Base-by-base conservation (phyloP, 2,888 invertebrate genomes). In the Oligia fasciuncula region DNA sequence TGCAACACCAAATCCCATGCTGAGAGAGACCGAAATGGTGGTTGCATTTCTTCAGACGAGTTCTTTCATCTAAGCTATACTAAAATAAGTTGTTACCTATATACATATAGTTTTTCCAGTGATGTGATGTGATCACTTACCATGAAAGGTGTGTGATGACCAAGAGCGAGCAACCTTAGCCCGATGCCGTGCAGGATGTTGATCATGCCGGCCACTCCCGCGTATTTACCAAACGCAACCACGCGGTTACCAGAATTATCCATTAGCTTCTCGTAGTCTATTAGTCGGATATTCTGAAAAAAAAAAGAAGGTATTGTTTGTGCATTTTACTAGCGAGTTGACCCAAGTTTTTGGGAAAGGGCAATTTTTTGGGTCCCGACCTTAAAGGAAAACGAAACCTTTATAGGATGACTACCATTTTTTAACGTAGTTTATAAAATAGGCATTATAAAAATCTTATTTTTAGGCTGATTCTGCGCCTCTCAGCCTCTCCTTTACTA, bases 71-170 rank as follows among this genome's bases (percentile, higher is more conserved):
- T 6, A 71, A n/a, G 5, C 11, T 68, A 9, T 13, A 49, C 57
- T 57, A 57, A 57, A 57, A n/a, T n/a, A 60, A 60, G 57, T 60
- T n/a, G 13, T 0, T 13, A n/a, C n/a, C 1, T 54, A 57, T 1
- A 60, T n/a, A 60, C 23, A 57, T 1, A 60, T n/a, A 60, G n/a
- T 4, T 57, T 23, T n/a, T n/a, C n/a, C 13, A n/a, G 4, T n/a
- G 11, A 57, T 57, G 57, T n/a, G 11, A n/a, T 35, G 57, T n/a
- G 11, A n/a, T 35, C n/a, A 40, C 83, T 93, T 96, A 98, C 98
- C 99, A 99, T 99, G 92, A 99, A 99, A 0, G 99, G 99, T 0
- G 99, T 99, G 93, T 99, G 99, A 94, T 99, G 99, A 0, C 99
- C 99, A 46, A 99, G 96, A 0, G 99, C 99, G 76, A 99, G 96